These are phyloP conservation scores for Cataglyphis rosenhaueri DNA, from an alignment of 2,888 invertebrate genomes.

Conservation along the genomic window DNA sequence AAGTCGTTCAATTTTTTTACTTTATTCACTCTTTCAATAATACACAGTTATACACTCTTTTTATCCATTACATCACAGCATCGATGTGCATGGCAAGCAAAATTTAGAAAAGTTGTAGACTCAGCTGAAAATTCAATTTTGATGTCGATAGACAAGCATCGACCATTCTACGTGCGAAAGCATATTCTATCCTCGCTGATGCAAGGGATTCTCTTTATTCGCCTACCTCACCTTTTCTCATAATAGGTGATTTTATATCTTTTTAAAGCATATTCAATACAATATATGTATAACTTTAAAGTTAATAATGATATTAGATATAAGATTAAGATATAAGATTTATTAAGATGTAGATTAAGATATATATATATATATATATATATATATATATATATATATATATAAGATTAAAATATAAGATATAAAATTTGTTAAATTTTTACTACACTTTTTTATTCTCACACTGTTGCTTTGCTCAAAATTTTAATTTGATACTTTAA, in stretches of 20 bases:
- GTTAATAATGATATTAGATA: background rate
- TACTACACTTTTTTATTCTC: background rate
- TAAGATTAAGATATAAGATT: background rate
- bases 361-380: background rate
- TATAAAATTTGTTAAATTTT: background rate
- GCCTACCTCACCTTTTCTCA: background rate
- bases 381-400: background rate
- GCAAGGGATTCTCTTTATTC: constrained; percentile 17
- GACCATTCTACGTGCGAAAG: constrained; percentile 46
- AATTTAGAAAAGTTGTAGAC: constrained; percentile 41
- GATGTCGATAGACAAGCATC: constrained; percentile 41
- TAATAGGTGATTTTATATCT: background rate
- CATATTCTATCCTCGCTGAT: constrained; percentile 36
- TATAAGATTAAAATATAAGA: background rate
- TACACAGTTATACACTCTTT: constrained; percentile 10
- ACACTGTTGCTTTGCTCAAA: background rate
- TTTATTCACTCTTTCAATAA: constrained; percentile 7
- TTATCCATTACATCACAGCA: constrained; percentile 21
- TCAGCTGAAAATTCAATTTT: constrained; percentile 42
- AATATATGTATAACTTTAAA: background rate
- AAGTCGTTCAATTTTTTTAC: background rate
- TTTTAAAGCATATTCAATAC: background rate
- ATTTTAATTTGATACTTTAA: background rate
- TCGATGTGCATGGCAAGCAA: constrained; percentile 10
- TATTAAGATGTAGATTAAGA: no score